Evolutionary conservation across 1,140 invertebrate genomes (phyloP).

Genomic region (Lepidurus packardi): DNA sequence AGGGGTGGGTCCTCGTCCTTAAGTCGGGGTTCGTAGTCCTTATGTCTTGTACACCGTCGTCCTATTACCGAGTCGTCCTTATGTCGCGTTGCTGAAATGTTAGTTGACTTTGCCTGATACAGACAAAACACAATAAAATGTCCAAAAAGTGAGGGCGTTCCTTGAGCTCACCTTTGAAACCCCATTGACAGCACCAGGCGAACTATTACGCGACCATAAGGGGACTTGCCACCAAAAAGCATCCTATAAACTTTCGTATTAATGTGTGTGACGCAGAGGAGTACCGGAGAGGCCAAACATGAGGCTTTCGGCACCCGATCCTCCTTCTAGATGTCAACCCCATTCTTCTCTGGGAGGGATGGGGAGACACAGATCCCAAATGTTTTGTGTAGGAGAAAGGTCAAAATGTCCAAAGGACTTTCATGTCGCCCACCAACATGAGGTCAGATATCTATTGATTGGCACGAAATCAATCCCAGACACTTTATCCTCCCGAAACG

Average conservation of each 20-base stretch:
- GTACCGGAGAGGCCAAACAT: not conserved
- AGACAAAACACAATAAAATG: not conserved
- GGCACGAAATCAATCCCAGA: too few relatives aligned
- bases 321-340: not conserved
- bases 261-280: conserved; percentile 11
- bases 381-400: not conserved
- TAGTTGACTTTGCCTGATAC: not conserved
- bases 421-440: too few relatives aligned
- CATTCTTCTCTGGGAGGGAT: not conserved
- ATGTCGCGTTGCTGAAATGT: too few relatives aligned
- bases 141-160: not conserved
- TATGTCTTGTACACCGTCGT: too few relatives aligned
- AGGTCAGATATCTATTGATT: too few relatives aligned
- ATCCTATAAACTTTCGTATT: not conserved
- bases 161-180: not conserved
- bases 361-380: not conserved
- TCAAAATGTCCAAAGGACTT: not conserved
- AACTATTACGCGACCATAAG: not conserved
- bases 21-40: too few relatives aligned
- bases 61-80: too few relatives aligned
- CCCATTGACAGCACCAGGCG: not conserved
- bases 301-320: not conserved
- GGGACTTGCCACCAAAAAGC: not conserved
- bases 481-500: too few relatives aligned
- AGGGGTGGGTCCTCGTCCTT: too few relatives aligned